Percentiles rank a stretch among this genome's conserved stretches.
Conservation (phyloP, 2,113 vertebrate genomes). For the Anguilla japonica region DNA sequence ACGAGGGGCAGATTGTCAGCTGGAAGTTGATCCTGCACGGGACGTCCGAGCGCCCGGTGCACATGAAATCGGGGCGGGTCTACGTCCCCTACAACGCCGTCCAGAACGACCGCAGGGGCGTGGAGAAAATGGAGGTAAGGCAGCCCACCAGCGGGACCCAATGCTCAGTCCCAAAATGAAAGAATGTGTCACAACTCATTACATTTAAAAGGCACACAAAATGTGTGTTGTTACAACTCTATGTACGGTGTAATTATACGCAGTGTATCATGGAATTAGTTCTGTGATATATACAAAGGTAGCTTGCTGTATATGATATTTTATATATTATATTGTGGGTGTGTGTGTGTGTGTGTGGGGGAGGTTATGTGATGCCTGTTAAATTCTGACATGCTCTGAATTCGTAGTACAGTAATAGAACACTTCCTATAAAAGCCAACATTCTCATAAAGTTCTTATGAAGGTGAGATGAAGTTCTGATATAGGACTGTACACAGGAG, state of each 20-base stretch:
- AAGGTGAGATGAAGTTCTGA: too few species aligned
- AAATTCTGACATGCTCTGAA: neutral
- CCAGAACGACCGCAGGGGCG: slow-evolving; percentile 92
- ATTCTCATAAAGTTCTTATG: too few species aligned
- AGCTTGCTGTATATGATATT: too few species aligned
- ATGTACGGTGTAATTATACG: too few species aligned
- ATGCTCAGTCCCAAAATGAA: too few species aligned
- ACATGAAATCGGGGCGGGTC: slow-evolving; percentile 85
- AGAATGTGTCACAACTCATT: too few species aligned
- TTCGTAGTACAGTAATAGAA: neutral
- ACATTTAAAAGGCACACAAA: too few species aligned
- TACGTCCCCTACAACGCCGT: slow-evolving; percentile 96
- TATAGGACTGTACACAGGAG: neutral
- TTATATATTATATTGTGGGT: too few species aligned
- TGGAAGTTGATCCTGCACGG: slow-evolving; percentile 97
- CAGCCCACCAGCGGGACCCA: neutral
- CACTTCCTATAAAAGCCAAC: neutral
- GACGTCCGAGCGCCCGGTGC: slow-evolving; percentile 83
- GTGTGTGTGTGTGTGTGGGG: too few species aligned
- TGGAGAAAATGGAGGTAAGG: slow-evolving; percentile 78
- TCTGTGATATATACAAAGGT: too few species aligned
- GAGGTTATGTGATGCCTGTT: neutral
- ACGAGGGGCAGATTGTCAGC: slow-evolving; percentile 87
- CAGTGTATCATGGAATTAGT: too few species aligned
- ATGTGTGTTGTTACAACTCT: too few species aligned